Base-by-base conservation (phyloP, 1,140 invertebrate species). In the Drosophila pandora region DNA sequence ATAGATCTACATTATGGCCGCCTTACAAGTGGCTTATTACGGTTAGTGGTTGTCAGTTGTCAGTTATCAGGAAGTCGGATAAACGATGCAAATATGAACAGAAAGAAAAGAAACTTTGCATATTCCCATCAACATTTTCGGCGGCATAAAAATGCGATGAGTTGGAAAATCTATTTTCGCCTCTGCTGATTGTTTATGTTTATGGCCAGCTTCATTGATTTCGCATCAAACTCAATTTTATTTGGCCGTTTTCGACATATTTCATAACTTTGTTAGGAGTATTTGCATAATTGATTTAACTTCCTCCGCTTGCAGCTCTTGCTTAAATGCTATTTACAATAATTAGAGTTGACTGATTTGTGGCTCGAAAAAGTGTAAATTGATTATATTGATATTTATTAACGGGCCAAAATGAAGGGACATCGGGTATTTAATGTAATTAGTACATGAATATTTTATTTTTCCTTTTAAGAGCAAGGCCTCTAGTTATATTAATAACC, bases 11-110 rank as follows among this genome's bases (percentile, higher is more conserved):
- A 69, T 71, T 65, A 67, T 80, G 53, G 54, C 43, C 56, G 79
- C 71, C 76, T 88, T 83, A 88, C 83, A 88, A 88, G 79, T 89
- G 83, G 83, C 83, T 88, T 87, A 87, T 87, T 88, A 87, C 76
- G 65, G 70, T 83, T 88, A 89, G 84, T 79, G 77, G 59, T 75
- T 85, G 81, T 67, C 64, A 73, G 68, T 68, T 85, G 81, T 63
- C 64, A 72, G 68, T 67, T 57, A 64, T 48, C 82, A 39, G 73
- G 50, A 75, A 75, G 54, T 65, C 37, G 61, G 50, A 47, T 57
- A 69, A 69, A 68, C 63, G 65, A 56, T 74, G 53, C 71, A 67
- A 60, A 50, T 59, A 63, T 75, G 69, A 64, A 28, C 48, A 43
- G 50, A 67, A 69, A 25, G 50, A 67, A 69, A 25, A 23, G 50